Conservation (phyloP, 1,140 invertebrate species). For the Pemphigus obesinymphae region DNA sequence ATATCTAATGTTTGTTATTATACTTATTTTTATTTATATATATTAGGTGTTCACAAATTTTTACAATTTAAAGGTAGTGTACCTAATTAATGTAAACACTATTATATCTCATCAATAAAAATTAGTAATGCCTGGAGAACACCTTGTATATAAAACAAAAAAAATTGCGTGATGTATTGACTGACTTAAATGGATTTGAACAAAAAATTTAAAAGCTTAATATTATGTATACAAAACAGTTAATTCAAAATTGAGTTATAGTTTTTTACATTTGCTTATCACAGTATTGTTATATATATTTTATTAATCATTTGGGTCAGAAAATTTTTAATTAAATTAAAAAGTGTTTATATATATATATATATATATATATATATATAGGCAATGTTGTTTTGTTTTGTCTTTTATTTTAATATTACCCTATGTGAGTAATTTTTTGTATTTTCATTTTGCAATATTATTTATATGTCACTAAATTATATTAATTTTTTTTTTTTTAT, state of each 20-base stretch:
- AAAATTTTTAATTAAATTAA: background rate
- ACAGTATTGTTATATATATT: constrained; percentile 38
- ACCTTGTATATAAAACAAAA: background rate
- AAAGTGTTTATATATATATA: background rate
- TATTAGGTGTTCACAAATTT: background rate
- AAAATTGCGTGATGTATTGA: background rate
- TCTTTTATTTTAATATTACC: constrained; percentile 21
- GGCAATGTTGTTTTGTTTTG: constrained; percentile 30
- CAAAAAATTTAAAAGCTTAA: background rate
- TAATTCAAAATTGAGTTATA: background rate
- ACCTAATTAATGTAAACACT: too few relatives aligned
- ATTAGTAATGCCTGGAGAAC: background rate
- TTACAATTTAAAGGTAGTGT: background rate
- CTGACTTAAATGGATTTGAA: constrained; percentile 11
- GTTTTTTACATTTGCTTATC: constrained; percentile 28
- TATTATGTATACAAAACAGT: background rate
- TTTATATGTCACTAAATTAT: background rate
- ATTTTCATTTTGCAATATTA: constrained; percentile 2
- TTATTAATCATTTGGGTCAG: background rate
- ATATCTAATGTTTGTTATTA: constrained; percentile 8
- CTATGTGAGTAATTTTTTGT: constrained; percentile 1
- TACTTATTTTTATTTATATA: background rate
- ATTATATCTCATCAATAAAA: too few relatives aligned
- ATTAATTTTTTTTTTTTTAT: constrained; percentile 11
- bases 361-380: background rate